Base-by-base conservation (phyloP, 2,888 invertebrate genomes). In the Trissolcus brochymenae region DNA sequence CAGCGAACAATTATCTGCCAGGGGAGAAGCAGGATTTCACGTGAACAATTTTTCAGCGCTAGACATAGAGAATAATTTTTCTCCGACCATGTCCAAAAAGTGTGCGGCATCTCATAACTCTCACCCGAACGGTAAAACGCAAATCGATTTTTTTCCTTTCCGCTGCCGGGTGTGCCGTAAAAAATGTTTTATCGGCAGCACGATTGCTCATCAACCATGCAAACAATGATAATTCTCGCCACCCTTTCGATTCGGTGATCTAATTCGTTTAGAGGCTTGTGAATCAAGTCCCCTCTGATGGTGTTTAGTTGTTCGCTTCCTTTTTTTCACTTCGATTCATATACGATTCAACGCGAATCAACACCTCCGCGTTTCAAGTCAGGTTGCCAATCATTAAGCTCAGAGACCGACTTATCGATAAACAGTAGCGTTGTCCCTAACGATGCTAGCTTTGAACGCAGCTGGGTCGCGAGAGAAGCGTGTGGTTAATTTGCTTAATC, bases 401-500 rank as follows among this genome's bases (percentile, higher is more conserved):
- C 16, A 13, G 55, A 67, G 57, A 21, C 64, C 74, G 76, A 79
- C 75, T 80, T 74, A 79, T 80, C 74, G 74, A 68, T 70, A 76
- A 80, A 80, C 76, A 76, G 71, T 56, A 57, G 62, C 56, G 35
- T 11, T 6, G 71, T 57, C 62, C 59, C 76, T 79, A 80, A 79
- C 70, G 73, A 74, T 76, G 74, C 64, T 70, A 68, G 50, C 54
- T 51, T 61, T 41, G 43, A 51, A 74, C 40, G 40, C 60, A 50
- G 43, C 65, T 61, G 66, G 46, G 29, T 50, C 62, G 61, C 59
- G 50, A 56, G 68, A 79, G 68, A 57, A 71, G 75, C 81, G 79
- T 80, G 81, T 75, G 81, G 73, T 79, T 81, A 82, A 83, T 83
- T 79, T 76, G 83, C 73, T 81, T 82, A 81, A 82, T 82, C 81